A percentile compares a stretch with the other conserved stretches of the same genome.
Evolutionary conservation across 1,140 invertebrate genomes (phyloP).

Genomic region (Galleria mellonella): DNA sequence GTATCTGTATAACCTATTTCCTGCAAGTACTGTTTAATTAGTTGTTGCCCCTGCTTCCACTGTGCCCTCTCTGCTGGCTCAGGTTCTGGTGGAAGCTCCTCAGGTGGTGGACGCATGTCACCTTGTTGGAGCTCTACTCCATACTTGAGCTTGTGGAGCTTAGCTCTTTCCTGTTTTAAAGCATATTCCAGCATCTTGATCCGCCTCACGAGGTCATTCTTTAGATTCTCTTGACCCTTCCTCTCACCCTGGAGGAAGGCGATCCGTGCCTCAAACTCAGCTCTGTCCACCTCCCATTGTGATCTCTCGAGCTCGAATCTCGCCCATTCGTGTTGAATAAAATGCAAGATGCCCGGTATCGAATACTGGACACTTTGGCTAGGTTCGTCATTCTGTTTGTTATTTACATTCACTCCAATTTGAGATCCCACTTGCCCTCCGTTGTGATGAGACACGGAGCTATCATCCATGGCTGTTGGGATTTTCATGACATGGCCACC

Average conservation of each 20-base stretch:
- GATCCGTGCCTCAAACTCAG: constrained; percentile 98
- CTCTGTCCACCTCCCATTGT: constrained; percentile 99
- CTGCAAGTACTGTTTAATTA: constrained; percentile 88
- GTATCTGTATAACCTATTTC: constrained; percentile 99
- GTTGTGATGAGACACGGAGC: constrained; percentile 83
- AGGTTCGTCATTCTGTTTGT: constrained; percentile 81
- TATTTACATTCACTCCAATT: constrained; percentile 77
- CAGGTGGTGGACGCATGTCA: constrained; percentile 88
- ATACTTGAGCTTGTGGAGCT: constrained; percentile 97
- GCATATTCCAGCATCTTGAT: constrained; percentile 99
- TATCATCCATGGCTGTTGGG: constrained; percentile 82
- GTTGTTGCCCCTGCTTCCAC: constrained; percentile 95
- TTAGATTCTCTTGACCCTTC: constrained; percentile 99
- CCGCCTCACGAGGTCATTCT: constrained; percentile 97
- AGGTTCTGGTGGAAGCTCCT: constrained; percentile 80
- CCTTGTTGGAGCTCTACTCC: constrained; percentile 93
- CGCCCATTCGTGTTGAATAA: constrained; percentile 99
- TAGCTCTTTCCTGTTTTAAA: constrained; percentile 97
- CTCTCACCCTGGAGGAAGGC: constrained; percentile 99
- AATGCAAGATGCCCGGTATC: constrained; percentile 99
- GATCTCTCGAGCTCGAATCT: constrained; percentile 98
- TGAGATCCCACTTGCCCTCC: constrained; percentile 78
- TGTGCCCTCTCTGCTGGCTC: constrained; percentile 72
- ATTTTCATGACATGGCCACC: constrained; percentile 86
- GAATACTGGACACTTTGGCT: constrained; percentile 91